Percentiles rank a stretch among this genome's conserved stretches.
Conservation (phyloP, 2,797 vertebrate species). For the Gambelia wislizenii region DNA sequence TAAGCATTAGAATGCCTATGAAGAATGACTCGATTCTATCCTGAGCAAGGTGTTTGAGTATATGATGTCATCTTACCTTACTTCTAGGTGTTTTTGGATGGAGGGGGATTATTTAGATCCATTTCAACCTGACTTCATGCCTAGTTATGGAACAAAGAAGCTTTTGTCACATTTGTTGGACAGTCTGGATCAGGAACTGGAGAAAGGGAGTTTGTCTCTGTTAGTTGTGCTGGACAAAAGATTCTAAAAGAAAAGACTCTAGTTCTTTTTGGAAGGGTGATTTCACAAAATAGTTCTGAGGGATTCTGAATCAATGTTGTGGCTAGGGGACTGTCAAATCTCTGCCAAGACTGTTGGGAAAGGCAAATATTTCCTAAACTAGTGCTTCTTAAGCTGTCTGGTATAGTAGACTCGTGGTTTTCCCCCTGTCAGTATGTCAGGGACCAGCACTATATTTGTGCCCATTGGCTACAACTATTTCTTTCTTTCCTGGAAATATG, state of each 20-base stretch:
- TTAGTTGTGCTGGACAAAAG: background rate
- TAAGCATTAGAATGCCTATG: background rate
- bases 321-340: background rate
- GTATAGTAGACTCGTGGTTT: too few relatives aligned
- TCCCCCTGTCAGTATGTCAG: too few relatives aligned
- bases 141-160: background rate
- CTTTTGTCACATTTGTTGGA: background rate
- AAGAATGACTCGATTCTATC: background rate
- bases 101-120: background rate
- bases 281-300: background rate
- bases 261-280: background rate
- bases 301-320: too few relatives aligned
- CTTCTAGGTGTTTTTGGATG: background rate
- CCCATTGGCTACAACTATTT: too few relatives aligned
- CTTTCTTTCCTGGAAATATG: too few relatives aligned
- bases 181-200: background rate
- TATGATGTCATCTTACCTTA: background rate
- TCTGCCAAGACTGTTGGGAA: conserved; percentile 8
- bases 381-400: too few relatives aligned
- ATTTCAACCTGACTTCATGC: background rate
- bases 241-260: background rate
- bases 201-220: background rate
- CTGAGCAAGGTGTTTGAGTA: background rate
- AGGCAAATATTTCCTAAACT: background rate
- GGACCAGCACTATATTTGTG: too few relatives aligned